phyloP scores from a whole-genome alignment of 2,888 invertebrate species.

The Pachydiplax longipennis region DNA sequence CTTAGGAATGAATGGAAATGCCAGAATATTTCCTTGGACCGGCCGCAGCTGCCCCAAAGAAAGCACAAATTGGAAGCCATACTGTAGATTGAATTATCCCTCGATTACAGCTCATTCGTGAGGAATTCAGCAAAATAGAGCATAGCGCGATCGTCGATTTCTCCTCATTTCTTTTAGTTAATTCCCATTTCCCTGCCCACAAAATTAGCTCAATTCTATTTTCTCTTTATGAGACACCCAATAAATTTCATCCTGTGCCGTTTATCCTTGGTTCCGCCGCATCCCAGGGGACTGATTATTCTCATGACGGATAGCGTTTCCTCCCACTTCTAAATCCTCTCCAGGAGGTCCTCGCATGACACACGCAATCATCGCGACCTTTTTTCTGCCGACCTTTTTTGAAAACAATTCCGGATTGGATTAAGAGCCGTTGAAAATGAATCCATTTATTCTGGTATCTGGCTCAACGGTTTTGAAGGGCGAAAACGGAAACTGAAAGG shows the following conservation, averaged over 20 bases:
- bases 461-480: background rate
- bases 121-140: too few species aligned
- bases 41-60: too few species aligned
- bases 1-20: too few species aligned
- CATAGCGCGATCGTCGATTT: too few species aligned
- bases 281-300: background rate
- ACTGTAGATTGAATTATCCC: too few species aligned
- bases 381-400: background rate
- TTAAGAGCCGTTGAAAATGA: background rate
- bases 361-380: background rate
- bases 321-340: background rate
- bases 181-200: too few species aligned
- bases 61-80: too few species aligned
- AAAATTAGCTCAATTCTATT: background rate
- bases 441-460: background rate
- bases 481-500: too few species aligned
- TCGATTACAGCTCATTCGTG: too few species aligned
- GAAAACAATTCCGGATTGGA: background rate
- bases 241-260: background rate
- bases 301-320: background rate
- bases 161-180: too few species aligned
- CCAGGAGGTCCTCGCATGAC: background rate
- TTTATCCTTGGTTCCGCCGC: background rate
- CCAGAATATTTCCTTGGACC: too few species aligned
- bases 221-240: background rate